These are phyloP conservation scores for Climacteris rufus DNA, from an alignment of 2,113 vertebrate genomes.

Conservation along the genomic window DNA sequence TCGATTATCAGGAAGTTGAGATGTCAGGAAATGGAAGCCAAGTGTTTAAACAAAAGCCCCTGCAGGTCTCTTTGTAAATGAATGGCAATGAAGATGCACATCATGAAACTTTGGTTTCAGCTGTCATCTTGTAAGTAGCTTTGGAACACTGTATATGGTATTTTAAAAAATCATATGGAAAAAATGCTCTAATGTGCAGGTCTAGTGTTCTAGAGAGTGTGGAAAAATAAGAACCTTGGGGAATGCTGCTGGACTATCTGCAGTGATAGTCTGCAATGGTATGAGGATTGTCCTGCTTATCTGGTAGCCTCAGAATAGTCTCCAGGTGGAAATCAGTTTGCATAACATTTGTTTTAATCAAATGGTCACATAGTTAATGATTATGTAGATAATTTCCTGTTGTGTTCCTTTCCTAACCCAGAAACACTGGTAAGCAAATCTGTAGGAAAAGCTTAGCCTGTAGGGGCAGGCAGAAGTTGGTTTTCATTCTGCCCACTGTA, in stretches of 20 bases:
- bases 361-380: neutral
- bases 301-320: neutral
- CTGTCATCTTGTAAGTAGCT: neutral
- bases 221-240: neutral
- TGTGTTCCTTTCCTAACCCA: neutral
- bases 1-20: neutral
- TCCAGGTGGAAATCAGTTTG: neutral
- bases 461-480: neutral
- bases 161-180: rapidly evolving
- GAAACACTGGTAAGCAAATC: neutral
- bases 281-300: rapidly evolving
- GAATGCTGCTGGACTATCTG: neutral
- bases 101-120: neutral
- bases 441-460: neutral
- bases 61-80: neutral
- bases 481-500: neutral
- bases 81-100: neutral
- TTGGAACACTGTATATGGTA: neutral
- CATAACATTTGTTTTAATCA: neutral
- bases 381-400: neutral
- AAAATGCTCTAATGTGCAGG: neutral
- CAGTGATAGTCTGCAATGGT: neutral
- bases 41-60: neutral
- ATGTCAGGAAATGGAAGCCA: neutral
- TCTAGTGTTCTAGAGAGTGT: neutral